Evolutionary conservation across 2,113 vertebrate genomes (phyloP).

Genomic region (Ptilorrhoa leucosticta): DNA sequence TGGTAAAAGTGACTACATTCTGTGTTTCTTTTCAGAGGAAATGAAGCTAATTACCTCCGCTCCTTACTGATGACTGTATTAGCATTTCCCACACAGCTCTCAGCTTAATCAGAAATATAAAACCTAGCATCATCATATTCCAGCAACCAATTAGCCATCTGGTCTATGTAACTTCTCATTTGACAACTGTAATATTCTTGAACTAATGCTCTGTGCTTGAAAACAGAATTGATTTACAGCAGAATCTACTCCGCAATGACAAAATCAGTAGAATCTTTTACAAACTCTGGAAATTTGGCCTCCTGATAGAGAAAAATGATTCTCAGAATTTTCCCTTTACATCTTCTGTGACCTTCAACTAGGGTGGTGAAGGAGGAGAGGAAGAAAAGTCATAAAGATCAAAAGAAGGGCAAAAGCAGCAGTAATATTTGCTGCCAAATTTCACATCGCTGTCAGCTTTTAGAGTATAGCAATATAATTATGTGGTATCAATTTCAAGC

Average conservation of each 20-base stretch:
- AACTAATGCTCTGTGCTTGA: background rate
- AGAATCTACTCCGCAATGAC: background rate
- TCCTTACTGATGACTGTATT: background rate
- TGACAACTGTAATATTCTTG: background rate
- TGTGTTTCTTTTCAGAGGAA: background rate
- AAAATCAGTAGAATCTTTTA: background rate
- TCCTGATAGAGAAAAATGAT: background rate
- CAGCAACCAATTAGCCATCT: conserved; percentile 45
- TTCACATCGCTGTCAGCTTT: conserved; percentile 9
- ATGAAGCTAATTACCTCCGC: background rate
- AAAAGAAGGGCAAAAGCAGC: background rate
- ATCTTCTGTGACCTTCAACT: background rate
- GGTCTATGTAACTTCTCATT: background rate
- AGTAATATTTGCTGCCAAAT: conserved; percentile 7
- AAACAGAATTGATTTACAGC: background rate
- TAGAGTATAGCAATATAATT: background rate
- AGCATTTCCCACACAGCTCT: conserved; percentile 5
- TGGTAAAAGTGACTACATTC: background rate
- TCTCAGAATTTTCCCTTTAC: background rate
- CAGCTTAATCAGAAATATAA: conserved; percentile 17
- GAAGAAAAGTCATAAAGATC: background rate
- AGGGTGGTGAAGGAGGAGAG: background rate
- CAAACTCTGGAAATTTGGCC: background rate
- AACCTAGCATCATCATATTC: conserved; percentile 25
- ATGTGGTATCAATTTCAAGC: background rate